A percentile compares a stretch with the other conserved stretches of the same genome.
Conservation (phyloP, 2,888 invertebrate species). For the Dasypolia templi region DNA sequence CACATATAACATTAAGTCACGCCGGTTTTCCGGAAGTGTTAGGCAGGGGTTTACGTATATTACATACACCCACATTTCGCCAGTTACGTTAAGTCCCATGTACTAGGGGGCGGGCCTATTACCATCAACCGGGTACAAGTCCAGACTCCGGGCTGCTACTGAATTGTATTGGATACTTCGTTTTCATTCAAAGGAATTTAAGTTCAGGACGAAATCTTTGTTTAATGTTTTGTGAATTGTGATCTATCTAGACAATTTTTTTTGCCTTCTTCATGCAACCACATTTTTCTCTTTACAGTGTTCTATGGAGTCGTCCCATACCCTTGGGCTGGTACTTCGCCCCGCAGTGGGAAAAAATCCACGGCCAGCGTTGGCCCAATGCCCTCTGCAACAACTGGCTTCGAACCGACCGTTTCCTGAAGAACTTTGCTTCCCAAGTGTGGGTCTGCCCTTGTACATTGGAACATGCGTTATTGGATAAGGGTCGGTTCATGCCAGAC, state of each 20-base stretch:
- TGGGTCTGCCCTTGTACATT: conserved; percentile 97
- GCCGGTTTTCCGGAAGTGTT: neutral
- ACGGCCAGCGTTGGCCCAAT: conserved; percentile 95
- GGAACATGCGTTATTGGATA: conserved; percentile 97
- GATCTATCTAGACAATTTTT: neutral
- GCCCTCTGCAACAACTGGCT: conserved; percentile 97
- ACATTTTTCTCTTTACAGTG: conserved; percentile 77
- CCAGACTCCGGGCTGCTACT: too few species aligned
- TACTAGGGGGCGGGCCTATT: neutral
- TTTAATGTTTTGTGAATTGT: neutral
- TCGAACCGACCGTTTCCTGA: conserved; percentile 94
- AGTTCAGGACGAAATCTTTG: neutral
- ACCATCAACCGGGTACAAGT: neutral
- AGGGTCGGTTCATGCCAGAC: conserved; percentile 97
- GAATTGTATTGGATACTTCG: neutral
- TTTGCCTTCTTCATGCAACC: too few species aligned
- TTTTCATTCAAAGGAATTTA: neutral
- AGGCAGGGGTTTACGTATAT: neutral
- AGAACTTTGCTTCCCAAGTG: conserved; percentile 96
- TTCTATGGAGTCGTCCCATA: conserved; percentile 97
- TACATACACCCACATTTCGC: neutral
- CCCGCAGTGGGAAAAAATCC: conserved; percentile 95
- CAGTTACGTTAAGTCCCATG: neutral
- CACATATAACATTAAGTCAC: neutral
- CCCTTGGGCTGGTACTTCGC: conserved; percentile 98